Evolutionary conservation across 2,113 vertebrate genomes (phyloP).

Genomic region (Pristiophorus japonicus): DNA sequence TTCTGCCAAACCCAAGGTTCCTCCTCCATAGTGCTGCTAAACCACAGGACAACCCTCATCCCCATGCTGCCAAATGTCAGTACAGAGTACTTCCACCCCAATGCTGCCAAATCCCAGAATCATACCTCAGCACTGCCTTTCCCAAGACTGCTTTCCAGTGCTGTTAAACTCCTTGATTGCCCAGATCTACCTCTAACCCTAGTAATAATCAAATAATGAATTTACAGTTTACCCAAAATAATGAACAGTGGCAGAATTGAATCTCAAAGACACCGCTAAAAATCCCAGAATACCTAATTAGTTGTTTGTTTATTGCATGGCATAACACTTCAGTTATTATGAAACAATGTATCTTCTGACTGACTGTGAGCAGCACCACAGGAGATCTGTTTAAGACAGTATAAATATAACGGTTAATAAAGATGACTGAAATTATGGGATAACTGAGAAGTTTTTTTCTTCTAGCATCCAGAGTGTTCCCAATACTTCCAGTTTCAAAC

Average conservation of each 20-base stretch:
- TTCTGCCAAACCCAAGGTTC: no score
- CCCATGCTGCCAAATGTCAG: no score
- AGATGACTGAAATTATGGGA: no score
- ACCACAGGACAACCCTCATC: neutral
- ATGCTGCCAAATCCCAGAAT: no score
- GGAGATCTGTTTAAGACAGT: no score
- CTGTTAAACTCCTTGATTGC: neutral
- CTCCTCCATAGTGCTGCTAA: neutral
- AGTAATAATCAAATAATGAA: neutral
- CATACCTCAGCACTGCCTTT: neutral
- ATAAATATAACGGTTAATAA: no score
- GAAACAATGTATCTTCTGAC: no score
- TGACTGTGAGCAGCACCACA: no score
- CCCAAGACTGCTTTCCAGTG: neutral
- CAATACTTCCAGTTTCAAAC: neutral
- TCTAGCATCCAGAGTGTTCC: neutral
- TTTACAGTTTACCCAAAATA: neutral
- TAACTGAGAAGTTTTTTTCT: no score
- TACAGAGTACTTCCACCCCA: no score
- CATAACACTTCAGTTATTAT: neutral
- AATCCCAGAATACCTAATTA: neutral
- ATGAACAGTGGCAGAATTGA: neutral
- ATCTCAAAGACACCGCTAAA: neutral
- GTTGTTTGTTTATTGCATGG: neutral
- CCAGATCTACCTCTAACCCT: neutral